These are phyloP conservation scores for Stigmatopora nigra DNA, from an alignment of 2,113 vertebrate species.

Conservation along the genomic window DNA sequence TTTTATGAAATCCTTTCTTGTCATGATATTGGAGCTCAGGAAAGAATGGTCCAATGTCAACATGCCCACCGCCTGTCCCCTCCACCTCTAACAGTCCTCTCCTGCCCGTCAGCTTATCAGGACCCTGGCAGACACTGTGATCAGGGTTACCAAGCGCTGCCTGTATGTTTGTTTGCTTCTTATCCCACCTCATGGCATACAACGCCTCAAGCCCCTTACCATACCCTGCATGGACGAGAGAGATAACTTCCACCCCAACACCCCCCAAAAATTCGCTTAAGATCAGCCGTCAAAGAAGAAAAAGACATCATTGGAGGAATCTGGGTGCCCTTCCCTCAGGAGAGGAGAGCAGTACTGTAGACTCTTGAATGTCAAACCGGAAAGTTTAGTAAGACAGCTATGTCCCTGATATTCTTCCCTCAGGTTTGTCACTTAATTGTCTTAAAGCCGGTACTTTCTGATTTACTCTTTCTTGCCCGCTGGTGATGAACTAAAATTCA, in stretches of 20 bases:
- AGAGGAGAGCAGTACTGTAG: conserved; percentile 14
- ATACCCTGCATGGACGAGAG: conserved; percentile 50
- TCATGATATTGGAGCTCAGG: conserved; percentile 15
- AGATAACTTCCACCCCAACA: conserved; percentile 51
- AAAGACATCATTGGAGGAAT: conserved; percentile 50
- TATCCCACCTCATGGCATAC: conserved; percentile 58
- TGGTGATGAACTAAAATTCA: conserved; percentile 40
- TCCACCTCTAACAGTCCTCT: conserved; percentile 50
- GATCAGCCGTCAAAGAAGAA: conserved; percentile 37
- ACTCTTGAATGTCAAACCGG: conserved; percentile 16
- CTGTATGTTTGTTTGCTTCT: conserved; percentile 65
- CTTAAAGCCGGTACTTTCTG: conserved; percentile 17
- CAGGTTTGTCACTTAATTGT: conserved; percentile 29
- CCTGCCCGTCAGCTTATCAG: conserved; percentile 68
- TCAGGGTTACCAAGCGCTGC: conserved; percentile 59
- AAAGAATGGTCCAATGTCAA: conserved; percentile 36
- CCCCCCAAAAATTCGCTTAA: conserved; percentile 9
- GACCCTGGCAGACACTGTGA: conserved; percentile 63
- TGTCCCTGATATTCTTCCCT: conserved; percentile 13
- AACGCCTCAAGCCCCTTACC: conserved; percentile 47
- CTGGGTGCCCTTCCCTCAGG: conserved; percentile 53
- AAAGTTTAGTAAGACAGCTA: conserved; percentile 16
- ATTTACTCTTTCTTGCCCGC: conserved; percentile 26
- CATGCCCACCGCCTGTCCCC: conserved; percentile 30
- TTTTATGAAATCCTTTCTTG: neutral